Evolutionary conservation across 2,797 vertebrate genomes (phyloP), one percentile per base, ranked within the genome.

Genomic region (Lemur catta): DNA sequence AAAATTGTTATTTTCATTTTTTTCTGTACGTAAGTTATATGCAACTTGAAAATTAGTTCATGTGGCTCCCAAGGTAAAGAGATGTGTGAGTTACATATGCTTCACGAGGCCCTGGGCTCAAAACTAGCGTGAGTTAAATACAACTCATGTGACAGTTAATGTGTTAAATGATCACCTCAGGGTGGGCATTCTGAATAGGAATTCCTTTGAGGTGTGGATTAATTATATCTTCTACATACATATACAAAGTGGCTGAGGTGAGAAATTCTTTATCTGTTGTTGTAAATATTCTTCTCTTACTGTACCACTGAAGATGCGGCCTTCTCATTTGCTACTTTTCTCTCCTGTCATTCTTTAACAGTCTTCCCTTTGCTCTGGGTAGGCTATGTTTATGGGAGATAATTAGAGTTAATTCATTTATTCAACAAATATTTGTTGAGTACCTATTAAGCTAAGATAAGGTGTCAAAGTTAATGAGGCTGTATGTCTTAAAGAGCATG

Each of bases 211-310:
- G 63, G 26, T 90, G 89, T 93, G 55, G 18, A 43, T 76, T 92
- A 89, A 43, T 86, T 94, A 76, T 75, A 57, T 81, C 43, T 50
- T 91, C 48, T 76, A 33, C 35, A 71, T 76, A 33, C 35, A 71
- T 87, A 30, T 81, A 87, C 92, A 91, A 86, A 84, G 52, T 80
- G n/a, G 2, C 52, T 61, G 33, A 24, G 17, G 12, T 94, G 86
- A 18, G 96, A 92, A 96, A 85, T 96, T 91, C 2, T 80, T 89
- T 95, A 71, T 76, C 30, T 71, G 7, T 92, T 95, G 48, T 91
- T 57, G 2, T 1, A 84, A 22, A 61, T 89, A 91, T 72, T 96
- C 22, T 11, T 91, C 33, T 91, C 74, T 88, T 89, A 48, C 6
- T 88, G 11, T 18, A 67, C 24, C 84, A 22, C 50, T 61, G 28